These are phyloP conservation scores for Coboldia fuscipes DNA, from an alignment of 1,140 invertebrate species.

Conservation along the genomic window DNA sequence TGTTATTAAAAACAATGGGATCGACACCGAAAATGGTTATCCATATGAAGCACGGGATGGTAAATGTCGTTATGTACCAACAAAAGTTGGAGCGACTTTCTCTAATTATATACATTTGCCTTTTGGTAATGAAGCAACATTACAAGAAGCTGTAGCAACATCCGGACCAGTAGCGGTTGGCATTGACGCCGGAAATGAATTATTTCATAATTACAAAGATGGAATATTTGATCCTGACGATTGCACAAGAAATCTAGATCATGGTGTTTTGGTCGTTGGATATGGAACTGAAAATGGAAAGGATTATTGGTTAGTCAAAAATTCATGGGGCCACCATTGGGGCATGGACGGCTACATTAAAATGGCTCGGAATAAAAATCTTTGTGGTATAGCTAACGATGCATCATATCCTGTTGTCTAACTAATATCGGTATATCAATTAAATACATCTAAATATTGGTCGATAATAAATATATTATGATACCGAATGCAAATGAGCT, in stretches of 20 bases:
- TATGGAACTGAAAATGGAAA: constrained; percentile 40
- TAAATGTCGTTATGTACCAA: constrained; percentile 25
- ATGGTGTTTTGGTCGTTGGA: constrained; percentile 40
- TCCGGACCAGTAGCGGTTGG: constrained; percentile 44
- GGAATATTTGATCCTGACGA: constrained; percentile 36
- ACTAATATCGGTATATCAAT: no score
- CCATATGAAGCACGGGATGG: constrained; percentile 56
- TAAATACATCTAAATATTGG: no score
- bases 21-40: constrained; percentile 78
- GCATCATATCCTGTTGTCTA: no score
- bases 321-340: constrained; percentile 30
- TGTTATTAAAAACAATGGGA: constrained; percentile 27
- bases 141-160: constrained; percentile 47
- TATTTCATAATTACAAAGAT: constrained; percentile 46
- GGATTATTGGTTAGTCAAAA: constrained; percentile 46
- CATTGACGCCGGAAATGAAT: constrained; percentile 52
- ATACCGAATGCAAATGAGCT: no score
- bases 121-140: constrained; percentile 35
- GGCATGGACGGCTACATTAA: constrained; percentile 35
- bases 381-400: no score
- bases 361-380: constrained; percentile 31
- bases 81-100: constrained; percentile 2
- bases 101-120: constrained; percentile 30
- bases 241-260: constrained; percentile 30
- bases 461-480: no score